phyloP scores from a whole-genome alignment of 2,888 invertebrate species.

The Drosophila anomalata region DNA sequence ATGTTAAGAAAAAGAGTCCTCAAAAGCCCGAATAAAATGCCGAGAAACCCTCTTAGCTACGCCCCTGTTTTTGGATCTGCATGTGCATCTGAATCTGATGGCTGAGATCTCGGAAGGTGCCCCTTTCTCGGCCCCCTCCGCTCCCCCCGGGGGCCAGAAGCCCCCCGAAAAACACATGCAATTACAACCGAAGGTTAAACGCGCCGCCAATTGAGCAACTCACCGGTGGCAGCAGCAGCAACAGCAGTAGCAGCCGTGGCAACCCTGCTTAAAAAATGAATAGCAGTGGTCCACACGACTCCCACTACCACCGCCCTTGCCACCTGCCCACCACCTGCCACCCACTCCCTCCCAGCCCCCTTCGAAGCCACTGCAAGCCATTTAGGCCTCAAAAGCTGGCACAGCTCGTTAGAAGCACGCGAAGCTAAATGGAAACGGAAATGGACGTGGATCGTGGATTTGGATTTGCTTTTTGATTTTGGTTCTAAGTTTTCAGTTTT shows the following conservation, averaged over 20 bases:
- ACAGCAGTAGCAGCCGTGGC: constrained; percentile 20
- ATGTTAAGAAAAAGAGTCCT: too few relatives aligned
- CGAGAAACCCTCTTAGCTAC: background rate
- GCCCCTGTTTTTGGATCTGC: constrained; percentile 17
- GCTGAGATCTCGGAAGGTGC: constrained; percentile 29
- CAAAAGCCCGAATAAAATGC: too few relatives aligned
- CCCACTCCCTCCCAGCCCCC: background rate
- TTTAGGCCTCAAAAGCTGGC: constrained; percentile 57
- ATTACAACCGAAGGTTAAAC: constrained; percentile 46
- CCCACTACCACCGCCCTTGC: constrained; percentile 4
- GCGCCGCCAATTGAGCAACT: constrained; percentile 45
- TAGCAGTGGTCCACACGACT: background rate
- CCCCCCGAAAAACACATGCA: constrained; percentile 18
- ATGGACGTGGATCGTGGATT: constrained; percentile 38
- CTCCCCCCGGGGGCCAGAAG: background rate
- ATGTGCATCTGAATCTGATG: constrained; percentile 36
- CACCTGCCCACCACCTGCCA: background rate
- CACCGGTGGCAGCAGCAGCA: background rate
- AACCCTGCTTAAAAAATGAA: constrained; percentile 26
- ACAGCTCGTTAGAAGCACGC: constrained; percentile 66
- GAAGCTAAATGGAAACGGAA: constrained; percentile 60
- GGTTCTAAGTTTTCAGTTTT: background rate
- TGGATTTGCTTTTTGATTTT: constrained; percentile 7
- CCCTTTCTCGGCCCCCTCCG: constrained; percentile 6
- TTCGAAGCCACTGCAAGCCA: constrained; percentile 16